Percentiles rank a stretch among this genome's conserved stretches.
Conservation (phyloP, 2,113 vertebrate species). For the Cardinalis cardinalis region DNA sequence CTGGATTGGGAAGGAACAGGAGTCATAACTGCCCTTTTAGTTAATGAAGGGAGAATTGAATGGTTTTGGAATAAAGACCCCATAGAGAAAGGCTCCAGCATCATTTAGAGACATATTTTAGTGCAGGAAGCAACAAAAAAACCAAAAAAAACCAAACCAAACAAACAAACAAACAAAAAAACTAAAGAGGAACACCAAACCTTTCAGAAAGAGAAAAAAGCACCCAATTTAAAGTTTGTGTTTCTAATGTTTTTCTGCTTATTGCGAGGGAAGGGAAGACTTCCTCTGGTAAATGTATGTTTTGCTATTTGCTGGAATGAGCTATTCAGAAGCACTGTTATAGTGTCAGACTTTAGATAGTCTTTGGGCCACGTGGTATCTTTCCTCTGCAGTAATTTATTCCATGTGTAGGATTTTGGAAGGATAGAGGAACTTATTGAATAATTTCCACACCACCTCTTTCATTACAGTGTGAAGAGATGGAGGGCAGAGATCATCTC, state of each 20-base stretch:
- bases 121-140: neutral
- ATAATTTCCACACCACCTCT: neutral
- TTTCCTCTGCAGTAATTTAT: constrained; percentile 6
- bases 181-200: neutral
- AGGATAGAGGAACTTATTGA: neutral
- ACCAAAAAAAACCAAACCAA: too few species aligned
- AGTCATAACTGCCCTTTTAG: neutral
- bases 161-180: neutral
- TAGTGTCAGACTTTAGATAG: neutral
- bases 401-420: neutral
- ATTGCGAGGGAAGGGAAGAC: neutral
- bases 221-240: neutral
- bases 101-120: neutral
- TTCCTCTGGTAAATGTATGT: neutral
- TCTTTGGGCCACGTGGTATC: neutral
- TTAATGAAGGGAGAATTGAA: neutral
- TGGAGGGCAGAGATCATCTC: constrained; percentile 23
- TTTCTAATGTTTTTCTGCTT: neutral
- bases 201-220: neutral
- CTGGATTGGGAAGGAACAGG: neutral
- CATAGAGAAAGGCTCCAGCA: neutral
- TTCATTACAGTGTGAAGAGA: neutral
- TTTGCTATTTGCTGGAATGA: neutral
- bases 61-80: neutral
- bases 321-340: neutral